These are phyloP conservation scores for Samia ricini DNA, from an alignment of 1,140 invertebrate genomes.

Conservation along the genomic window DNA sequence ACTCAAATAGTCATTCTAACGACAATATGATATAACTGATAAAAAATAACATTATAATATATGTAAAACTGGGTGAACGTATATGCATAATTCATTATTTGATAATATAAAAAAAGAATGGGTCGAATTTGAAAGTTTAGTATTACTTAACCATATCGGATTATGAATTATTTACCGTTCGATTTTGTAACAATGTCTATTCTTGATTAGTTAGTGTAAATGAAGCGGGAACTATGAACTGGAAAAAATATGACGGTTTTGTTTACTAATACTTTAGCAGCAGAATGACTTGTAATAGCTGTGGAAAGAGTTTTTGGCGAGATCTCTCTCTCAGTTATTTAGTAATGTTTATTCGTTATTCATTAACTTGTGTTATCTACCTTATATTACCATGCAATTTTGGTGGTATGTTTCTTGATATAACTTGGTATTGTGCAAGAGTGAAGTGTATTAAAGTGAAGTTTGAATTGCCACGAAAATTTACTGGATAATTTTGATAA, in stretches of 20 bases:
- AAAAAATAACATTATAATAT: neutral
- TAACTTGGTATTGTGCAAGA: too few relatives aligned
- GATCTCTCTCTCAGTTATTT: too few relatives aligned
- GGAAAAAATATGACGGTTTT: neutral
- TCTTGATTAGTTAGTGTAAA: neutral
- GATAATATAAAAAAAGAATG: conserved; percentile 4
- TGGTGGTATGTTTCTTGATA: too few relatives aligned
- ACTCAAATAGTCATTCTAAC: neutral
- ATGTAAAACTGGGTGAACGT: neutral
- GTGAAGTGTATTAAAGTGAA: too few relatives aligned
- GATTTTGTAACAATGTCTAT: conserved; percentile 6
- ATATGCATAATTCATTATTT: neutral
- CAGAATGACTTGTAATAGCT: too few relatives aligned
- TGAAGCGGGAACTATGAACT: neutral
- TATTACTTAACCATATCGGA: conserved; percentile 16
- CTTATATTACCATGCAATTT: too few relatives aligned
- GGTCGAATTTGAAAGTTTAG: conserved; percentile 17
- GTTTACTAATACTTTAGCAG: too few relatives aligned
- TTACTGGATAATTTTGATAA: too few relatives aligned
- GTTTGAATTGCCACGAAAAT: too few relatives aligned
- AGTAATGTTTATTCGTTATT: too few relatives aligned
- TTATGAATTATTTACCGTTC: conserved; percentile 13
- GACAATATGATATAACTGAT: neutral
- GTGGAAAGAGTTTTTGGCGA: too few relatives aligned
- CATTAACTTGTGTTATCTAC: too few relatives aligned